A percentile compares a stretch with the other conserved stretches of the same genome.
Conservation (phyloP, 2,888 invertebrate genomes). For the Molorchus minor region DNA sequence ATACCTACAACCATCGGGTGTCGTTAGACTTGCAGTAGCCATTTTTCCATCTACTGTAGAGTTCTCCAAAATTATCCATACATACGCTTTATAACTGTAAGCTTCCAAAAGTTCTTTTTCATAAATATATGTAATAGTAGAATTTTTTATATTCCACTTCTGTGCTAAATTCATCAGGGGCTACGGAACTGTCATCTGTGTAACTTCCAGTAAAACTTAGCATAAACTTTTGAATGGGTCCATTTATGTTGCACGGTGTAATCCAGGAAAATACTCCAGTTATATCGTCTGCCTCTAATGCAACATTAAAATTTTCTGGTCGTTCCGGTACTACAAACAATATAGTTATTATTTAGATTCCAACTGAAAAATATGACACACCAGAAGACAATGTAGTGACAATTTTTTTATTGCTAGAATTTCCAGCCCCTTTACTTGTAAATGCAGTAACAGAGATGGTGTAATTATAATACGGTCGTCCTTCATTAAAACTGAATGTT, state of each 20-base stretch:
- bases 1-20: slow-evolving; percentile 34
- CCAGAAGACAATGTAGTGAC: slow-evolving; percentile 8
- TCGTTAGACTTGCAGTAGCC: neutral
- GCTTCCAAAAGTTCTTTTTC: slow-evolving; percentile 11
- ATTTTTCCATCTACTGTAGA: slow-evolving; percentile 12
- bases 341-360: neutral
- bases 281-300: slow-evolving; percentile 5
- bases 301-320: slow-evolving; percentile 9
- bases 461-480: slow-evolving; percentile 9
- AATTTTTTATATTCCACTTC: neutral
- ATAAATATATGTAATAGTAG: neutral
- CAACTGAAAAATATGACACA: neutral
- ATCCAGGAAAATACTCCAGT: slow-evolving; percentile 18
- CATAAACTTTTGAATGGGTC: neutral
- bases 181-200: slow-evolving; percentile 20
- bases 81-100: slow-evolving; percentile 15
- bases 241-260: slow-evolving; percentile 31
- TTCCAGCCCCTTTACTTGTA: slow-evolving; percentile 14
- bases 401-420: neutral
- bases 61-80: slow-evolving; percentile 21
- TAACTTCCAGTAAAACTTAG: slow-evolving; percentile 6
- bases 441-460: neutral
- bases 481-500: slow-evolving; percentile 3
- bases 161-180: neutral
- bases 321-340: slow-evolving; percentile 24